Evolutionary conservation across 92 coral and sea anemone species (phyloP), one percentile per base, ranked within the genome.

Genomic region (Metridium senile): DNA sequence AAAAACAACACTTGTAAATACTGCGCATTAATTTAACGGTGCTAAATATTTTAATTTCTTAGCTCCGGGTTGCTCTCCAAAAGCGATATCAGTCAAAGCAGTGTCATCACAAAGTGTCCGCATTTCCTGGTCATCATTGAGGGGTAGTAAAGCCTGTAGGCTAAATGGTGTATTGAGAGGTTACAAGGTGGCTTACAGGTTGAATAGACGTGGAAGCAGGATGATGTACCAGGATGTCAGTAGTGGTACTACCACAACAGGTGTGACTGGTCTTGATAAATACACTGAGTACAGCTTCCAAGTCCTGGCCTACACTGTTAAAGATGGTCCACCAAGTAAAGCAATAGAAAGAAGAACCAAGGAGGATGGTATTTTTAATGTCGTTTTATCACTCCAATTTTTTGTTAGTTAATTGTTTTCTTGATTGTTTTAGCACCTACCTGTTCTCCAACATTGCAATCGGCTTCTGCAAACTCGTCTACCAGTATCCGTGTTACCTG

Each of bases 211-310:
- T 16, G 47, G 35, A 19, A 53, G 34, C 23, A 53, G n/a, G 65
- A 26, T 72, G 33, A 23, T 20, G 17, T 43, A 80, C 61, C 9
- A 9, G 9, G 28, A 71, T 25, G 31, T 71, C 75, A 16, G 56
- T 27, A n/a, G 28, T 20, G 23, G 46, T 6, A 19, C 11, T 3
- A 2, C 20, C n/a, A 26, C 25, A 31, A 35, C 33, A 0, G 31
- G 6, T 61, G 61, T 62, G 10, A 45, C 66, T 61, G 58, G 70
- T 0, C 83, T 78, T 25, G 27, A 49, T 21, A 71, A 80, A 62
- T 71, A 47, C 71, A 80, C 84, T 8, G 72, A 62, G 65, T 80
- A 80, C 76, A 66, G 58, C 46, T 71, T 80, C 66, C 78, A 47
- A 31, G 49, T 80, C 54, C 51, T 66, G 75, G 82, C 30, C 46